Percentiles rank a stretch among this genome's conserved stretches.
Conservation (phyloP, 2,113 vertebrate genomes). For the Alaudala cheleensis region DNA sequence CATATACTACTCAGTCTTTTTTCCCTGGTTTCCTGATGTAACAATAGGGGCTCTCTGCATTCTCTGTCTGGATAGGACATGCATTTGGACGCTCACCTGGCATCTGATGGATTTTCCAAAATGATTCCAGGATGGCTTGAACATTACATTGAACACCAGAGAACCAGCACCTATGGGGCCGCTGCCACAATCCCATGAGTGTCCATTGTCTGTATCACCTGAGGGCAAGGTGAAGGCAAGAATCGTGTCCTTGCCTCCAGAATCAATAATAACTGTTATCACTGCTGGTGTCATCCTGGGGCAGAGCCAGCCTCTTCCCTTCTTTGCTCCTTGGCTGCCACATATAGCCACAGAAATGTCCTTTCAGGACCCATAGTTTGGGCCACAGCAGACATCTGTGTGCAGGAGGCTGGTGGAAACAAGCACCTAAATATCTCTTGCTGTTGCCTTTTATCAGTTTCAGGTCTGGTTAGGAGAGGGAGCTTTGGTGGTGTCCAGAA, state of each 20-base stretch:
- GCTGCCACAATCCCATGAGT: neutral
- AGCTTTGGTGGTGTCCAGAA: neutral
- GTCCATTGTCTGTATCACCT: neutral
- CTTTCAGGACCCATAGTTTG: neutral
- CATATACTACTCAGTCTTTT: neutral
- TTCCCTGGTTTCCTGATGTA: neutral
- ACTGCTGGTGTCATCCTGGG: rapidly evolving
- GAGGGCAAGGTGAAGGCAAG: neutral
- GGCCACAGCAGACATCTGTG: neutral
- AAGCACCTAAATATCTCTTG: neutral
- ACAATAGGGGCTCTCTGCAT: rapidly evolving
- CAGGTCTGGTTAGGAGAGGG: neutral
- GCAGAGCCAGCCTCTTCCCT: neutral
- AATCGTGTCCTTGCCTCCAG: neutral
- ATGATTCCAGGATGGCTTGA: neutral
- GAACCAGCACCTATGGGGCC: neutral
- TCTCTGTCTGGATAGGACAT: neutral
- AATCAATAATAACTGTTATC: neutral
- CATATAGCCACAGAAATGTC: neutral
- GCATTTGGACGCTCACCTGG: neutral
- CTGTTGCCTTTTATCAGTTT: neutral
- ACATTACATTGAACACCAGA: neutral
- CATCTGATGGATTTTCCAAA: neutral
- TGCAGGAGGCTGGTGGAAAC: neutral
- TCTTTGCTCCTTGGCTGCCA: neutral